These are phyloP conservation scores for Melieria picta DNA, from an alignment of 2,888 invertebrate species.

Conservation along the genomic window DNA sequence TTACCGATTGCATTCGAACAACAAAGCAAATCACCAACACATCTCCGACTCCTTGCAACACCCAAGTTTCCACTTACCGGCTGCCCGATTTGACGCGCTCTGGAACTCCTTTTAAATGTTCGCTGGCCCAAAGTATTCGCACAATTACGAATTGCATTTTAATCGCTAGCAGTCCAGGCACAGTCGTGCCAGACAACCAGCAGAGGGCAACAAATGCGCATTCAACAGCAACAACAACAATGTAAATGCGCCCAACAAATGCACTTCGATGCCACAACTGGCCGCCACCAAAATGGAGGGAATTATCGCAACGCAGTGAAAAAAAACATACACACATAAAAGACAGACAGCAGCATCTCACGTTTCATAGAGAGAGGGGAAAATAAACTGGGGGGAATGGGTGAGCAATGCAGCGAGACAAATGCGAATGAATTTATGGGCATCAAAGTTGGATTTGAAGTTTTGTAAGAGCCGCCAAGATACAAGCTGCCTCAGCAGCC, in stretches of 20 bases:
- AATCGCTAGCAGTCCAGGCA: constrained; percentile 42
- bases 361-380: background rate
- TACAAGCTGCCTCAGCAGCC: constrained; percentile 44
- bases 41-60: too few relatives aligned
- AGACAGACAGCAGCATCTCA: too few relatives aligned
- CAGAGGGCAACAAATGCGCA: background rate
- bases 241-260: too few relatives aligned
- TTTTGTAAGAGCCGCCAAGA: constrained; percentile 47
- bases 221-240: too few relatives aligned
- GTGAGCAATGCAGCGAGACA: background rate
- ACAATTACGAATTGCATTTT: constrained; percentile 45
- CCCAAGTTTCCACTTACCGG: too few relatives aligned
- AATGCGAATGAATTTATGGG: constrained; percentile 56
- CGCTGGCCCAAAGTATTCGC: constrained; percentile 1
- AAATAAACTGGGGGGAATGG: background rate
- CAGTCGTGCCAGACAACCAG: constrained; percentile 19
- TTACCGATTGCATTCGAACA: too few relatives aligned
- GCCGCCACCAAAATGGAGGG: too few relatives aligned
- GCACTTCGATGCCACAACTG: too few relatives aligned
- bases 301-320: background rate
- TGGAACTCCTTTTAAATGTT: constrained; percentile 25
- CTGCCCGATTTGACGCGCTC: background rate
- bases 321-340: too few relatives aligned
- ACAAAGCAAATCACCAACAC: too few relatives aligned
- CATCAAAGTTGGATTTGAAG: constrained; percentile 62